A percentile compares a stretch with the other conserved stretches of the same genome.
Conservation (phyloP, 2,888 invertebrate species). For the Drosophila falleni region DNA sequence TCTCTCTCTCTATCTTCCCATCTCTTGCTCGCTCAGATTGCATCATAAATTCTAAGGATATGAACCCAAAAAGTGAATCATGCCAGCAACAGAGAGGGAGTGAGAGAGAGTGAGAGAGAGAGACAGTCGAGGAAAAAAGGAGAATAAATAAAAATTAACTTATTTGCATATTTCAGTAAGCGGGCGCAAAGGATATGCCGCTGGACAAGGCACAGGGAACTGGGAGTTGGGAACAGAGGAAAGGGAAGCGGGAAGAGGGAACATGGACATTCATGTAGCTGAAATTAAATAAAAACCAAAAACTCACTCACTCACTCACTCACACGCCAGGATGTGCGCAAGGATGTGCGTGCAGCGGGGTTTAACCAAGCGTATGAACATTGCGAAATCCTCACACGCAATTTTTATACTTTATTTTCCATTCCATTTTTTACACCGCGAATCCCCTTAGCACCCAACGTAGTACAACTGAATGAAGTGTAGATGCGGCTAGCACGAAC, state of each 20-base stretch:
- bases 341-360: conserved; percentile 67
- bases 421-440: conserved; percentile 19
- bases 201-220: conserved; percentile 34
- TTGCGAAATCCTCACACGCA: conserved; percentile 70
- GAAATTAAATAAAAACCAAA: conserved; percentile 68
- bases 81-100: conserved; percentile 25
- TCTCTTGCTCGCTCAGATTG: conserved; percentile 56
- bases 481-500: neutral
- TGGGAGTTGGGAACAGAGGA: neutral
- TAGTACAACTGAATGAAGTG: neutral
- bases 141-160: conserved; percentile 76
- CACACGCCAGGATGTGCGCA: conserved; percentile 58
- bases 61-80: conserved; percentile 72
- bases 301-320: conserved; percentile 31
- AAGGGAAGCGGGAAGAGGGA: neutral
- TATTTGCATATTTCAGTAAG: conserved; percentile 78
- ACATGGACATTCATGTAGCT: conserved; percentile 53
- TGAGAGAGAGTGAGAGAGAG: neutral
- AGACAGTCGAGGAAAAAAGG: conserved; percentile 7
- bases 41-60: conserved; percentile 76
- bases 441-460: conserved; percentile 13
- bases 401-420: conserved; percentile 38
- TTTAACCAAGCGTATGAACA: conserved; percentile 69
- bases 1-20: neutral
- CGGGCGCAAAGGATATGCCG: conserved; percentile 66